Base-by-base conservation (phyloP, 2,797 vertebrate genomes). In the Percopsis omiscomaycus region DNA sequence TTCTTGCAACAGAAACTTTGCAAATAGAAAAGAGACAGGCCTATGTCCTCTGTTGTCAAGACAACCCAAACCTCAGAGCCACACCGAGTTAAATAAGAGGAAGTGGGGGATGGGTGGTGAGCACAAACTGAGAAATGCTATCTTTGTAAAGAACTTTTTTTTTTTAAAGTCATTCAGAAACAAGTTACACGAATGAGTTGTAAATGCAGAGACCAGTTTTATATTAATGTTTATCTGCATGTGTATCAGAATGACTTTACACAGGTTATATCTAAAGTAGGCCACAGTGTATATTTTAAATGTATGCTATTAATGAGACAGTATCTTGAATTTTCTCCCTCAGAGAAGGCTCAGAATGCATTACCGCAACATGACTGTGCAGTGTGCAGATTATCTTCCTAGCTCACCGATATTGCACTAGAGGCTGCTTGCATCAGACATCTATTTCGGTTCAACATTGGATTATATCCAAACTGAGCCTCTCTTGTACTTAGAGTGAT, bases 61-160 rank as follows among this genome's bases (percentile, higher is more conserved):
- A 83, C 88, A 91, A 92, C 90, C 57, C 63, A 89, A 92, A 93
- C 89, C 91, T 91, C 90, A 92, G 84, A 90, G 86, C 86, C 87
- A 86, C 82, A 83, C 77, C 77, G 79, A 86, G 74, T 71, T 66
- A 74, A 79, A 83, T 71, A 88, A 86, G 84, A 92, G 92, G 92
- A 92, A 93, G 91, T 92, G 85, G 87, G 86, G 88, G 89, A 79
- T 73, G 87, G 86, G 85, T 13, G 52, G 67, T n/a, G 15, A 5
- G 32, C 74, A 77, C 80, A 79, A 75, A 83, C 60, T 13, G 55
- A 83, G 74, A 86, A 75, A 74, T 76, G 60, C 79, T 71, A 67
- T 79, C 62, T 64, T 63, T 56, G 67, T 62, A 28, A 74, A 49
- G 60, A 15, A 61, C 61, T 29, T 27, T 55, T 1, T 53, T 53